These are phyloP conservation scores for Dorcus hopei DNA, from an alignment of 2,888 invertebrate genomes.

Conservation along the genomic window DNA sequence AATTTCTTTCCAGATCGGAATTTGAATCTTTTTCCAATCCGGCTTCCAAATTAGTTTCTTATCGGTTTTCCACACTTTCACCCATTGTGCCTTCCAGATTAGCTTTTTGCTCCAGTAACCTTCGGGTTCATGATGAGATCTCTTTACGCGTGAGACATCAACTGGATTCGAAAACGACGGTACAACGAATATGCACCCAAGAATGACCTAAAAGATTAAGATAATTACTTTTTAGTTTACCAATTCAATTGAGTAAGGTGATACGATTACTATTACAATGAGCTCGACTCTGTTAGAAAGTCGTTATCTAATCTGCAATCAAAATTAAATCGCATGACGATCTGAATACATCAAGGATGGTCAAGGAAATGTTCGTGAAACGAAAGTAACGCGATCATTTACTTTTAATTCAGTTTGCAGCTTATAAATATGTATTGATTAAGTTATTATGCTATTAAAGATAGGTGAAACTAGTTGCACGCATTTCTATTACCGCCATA, in stretches of 20 bases:
- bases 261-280: neutral
- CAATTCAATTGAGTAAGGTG: neutral
- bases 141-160: slow-evolving; percentile 54
- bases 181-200: slow-evolving; percentile 57
- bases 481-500: too few relatives aligned
- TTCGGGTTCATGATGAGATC: slow-evolving; percentile 60
- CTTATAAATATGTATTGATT: too few relatives aligned
- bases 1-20: slow-evolving; percentile 66
- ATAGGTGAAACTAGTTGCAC: too few relatives aligned
- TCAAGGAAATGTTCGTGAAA: too few relatives aligned
- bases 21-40: slow-evolving; percentile 75
- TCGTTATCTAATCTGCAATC: too few relatives aligned
- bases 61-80: slow-evolving; percentile 70
- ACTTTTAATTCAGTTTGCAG: too few relatives aligned
- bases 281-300: neutral
- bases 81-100: slow-evolving; percentile 81
- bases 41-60: slow-evolving; percentile 75
- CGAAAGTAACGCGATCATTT: too few relatives aligned
- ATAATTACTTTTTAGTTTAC: neutral
- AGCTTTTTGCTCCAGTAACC: slow-evolving; percentile 81
- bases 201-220: slow-evolving; percentile 53
- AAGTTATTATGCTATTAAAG: too few relatives aligned
- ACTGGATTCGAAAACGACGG: slow-evolving; percentile 44
- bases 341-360: too few relatives aligned
- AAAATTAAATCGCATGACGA: too few relatives aligned